These are phyloP conservation scores for Rhinatrema bivittatum DNA, from an alignment of 2,797 vertebrate genomes.

Conservation along the genomic window DNA sequence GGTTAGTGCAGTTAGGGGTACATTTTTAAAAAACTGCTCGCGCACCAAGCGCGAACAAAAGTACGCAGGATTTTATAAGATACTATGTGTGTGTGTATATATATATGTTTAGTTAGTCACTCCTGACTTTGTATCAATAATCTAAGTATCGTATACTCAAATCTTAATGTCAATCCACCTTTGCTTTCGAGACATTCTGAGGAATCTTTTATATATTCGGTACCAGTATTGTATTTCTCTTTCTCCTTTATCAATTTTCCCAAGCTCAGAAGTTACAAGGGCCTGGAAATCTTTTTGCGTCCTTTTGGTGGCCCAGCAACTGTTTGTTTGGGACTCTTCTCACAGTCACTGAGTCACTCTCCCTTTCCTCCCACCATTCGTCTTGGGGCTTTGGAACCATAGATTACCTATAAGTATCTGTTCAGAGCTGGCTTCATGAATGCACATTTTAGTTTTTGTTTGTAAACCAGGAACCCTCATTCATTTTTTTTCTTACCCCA, in stretches of 20 bases:
- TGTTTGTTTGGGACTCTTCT: background rate
- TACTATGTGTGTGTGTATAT: no score
- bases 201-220: background rate
- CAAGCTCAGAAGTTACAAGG: background rate
- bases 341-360: background rate
- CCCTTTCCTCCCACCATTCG: background rate
- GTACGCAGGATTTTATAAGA: no score
- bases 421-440: background rate
- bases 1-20: no score
- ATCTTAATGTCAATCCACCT: no score
- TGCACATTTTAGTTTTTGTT: accelerated
- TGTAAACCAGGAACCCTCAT: background rate
- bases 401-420: accelerated
- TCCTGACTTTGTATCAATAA: slow-evolving; percentile 7
- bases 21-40: no score
- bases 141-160: no score
- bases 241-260: background rate
- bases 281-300: background rate
- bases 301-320: background rate
- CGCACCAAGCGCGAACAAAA: no score
- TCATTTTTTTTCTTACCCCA: background rate
- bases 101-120: slow-evolving; percentile 24
- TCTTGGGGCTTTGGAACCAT: background rate
- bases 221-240: background rate
- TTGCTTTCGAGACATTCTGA: background rate